A percentile compares a stretch with the other conserved stretches of the same genome.
These are phyloP conservation scores for Spongilla lacustris DNA, from an alignment of 37 sponge, comb jelly and placozoan species.

Conservation along the genomic window DNA sequence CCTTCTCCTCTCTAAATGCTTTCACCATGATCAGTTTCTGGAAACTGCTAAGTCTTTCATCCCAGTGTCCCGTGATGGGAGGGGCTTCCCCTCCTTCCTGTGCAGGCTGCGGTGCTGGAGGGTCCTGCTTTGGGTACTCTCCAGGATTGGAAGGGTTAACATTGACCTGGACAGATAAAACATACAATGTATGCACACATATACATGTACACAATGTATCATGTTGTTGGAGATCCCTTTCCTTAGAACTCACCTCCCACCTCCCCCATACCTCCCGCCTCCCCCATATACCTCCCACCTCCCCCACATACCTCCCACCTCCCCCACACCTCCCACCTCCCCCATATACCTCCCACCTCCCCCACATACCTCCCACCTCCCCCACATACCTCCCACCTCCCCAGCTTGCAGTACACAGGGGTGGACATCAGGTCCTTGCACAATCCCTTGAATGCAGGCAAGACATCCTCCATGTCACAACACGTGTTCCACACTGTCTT, in stretches of 20 bases:
- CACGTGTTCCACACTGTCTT: constrained; percentile 75
- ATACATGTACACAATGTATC: not conserved
- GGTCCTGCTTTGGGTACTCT: constrained; percentile 51
- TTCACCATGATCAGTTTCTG: constrained; percentile 95
- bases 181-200: constrained; percentile 1
- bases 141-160: constrained; percentile 77
- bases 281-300: not conserved
- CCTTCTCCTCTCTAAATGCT: constrained; percentile 87
- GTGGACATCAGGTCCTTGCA: constrained; percentile 72
- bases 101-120: constrained; percentile 14
- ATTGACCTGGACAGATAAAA: constrained; percentile 25
- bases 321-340: too few species aligned
- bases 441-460: constrained; percentile 82
- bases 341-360: not conserved
- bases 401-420: constrained; percentile 77
- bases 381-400: constrained; percentile 56
- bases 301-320: not conserved
- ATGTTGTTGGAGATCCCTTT: too few species aligned
- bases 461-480: constrained; percentile 83
- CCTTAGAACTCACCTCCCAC: not conserved
- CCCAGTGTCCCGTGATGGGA: constrained; percentile 84
- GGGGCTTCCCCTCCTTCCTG: constrained; percentile 20
- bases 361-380: not conserved
- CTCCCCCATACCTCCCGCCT: not conserved
- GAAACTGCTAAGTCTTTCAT: constrained; percentile 80